Conservation (phyloP, 2,797 vertebrate species). For the Neosilurus mollespiculum region DNA sequence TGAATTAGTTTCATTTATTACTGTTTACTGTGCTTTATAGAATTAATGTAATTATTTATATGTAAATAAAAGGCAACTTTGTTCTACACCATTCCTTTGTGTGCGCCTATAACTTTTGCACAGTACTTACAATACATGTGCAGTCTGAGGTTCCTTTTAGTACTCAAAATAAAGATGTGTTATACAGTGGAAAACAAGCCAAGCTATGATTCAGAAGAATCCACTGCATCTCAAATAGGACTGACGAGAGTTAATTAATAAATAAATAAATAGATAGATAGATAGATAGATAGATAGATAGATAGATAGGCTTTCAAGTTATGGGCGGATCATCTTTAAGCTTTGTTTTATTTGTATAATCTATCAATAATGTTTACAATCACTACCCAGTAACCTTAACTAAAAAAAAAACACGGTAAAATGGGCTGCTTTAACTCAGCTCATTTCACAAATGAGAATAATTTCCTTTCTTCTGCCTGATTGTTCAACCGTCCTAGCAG, state of each 20-base stretch:
- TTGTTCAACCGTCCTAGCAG: slow-evolving; percentile 51
- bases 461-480: slow-evolving; percentile 57
- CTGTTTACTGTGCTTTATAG: too few species aligned
- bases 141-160: not conserved
- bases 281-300: too few species aligned
- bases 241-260: not conserved
- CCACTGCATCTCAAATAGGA: not conserved
- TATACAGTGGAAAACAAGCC: not conserved
- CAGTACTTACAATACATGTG: too few species aligned
- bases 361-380: not conserved
- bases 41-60: too few species aligned
- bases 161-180: not conserved
- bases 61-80: too few species aligned
- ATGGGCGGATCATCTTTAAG: not conserved
- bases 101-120: too few species aligned
- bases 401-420: not conserved
- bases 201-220: not conserved
- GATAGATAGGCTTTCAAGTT: not conserved
- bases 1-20: too few species aligned
- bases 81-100: too few species aligned
- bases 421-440: slow-evolving; percentile 8
- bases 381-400: not conserved
- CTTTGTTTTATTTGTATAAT: not conserved
- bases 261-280: not conserved
- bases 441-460: slow-evolving; percentile 50